A percentile compares a stretch with the other conserved stretches of the same genome.
These are phyloP conservation scores for Drosophila limbata DNA, from an alignment of 2,888 invertebrate genomes.

Conservation along the genomic window DNA sequence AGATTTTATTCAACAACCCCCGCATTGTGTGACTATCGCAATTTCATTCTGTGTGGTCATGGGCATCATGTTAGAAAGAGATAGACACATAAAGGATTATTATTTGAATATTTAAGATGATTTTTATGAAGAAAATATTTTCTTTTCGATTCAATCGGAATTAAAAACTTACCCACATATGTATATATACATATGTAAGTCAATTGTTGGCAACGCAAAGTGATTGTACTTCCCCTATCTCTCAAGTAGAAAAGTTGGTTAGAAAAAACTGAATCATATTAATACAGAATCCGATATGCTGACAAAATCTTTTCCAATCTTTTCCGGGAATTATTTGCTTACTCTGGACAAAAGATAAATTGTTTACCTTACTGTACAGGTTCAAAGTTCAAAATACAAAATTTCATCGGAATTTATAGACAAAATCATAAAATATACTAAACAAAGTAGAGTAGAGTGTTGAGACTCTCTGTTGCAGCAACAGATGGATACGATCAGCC, in stretches of 20 bases:
- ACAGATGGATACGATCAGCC: constrained; percentile 31
- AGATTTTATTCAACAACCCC: constrained; percentile 17
- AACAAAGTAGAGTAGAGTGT: constrained; percentile 1
- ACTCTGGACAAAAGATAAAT: not conserved
- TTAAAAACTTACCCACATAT: not conserved
- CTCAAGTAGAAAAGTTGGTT: not conserved
- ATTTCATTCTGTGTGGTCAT: constrained; percentile 11
- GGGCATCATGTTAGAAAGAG: constrained; percentile 1
- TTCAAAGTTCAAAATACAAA: constrained; percentile 9
- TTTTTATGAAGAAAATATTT: not conserved
- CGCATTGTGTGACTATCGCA: constrained; percentile 28
- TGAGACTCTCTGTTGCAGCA: not conserved
- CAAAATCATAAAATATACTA: not conserved
- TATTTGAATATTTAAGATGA: constrained; percentile 8
- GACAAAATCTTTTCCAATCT: no score
- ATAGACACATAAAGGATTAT: constrained; percentile 1
- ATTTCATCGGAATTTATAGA: constrained; percentile 2
- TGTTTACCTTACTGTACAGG: not conserved
- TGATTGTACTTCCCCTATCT: not conserved
- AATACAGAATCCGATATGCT: not conserved
- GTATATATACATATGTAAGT: no score
- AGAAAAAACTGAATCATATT: not conserved
- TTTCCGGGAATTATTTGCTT: not conserved
- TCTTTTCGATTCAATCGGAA: not conserved
- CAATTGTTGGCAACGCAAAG: not conserved